A percentile compares a stretch with the other conserved stretches of the same genome.
Evolutionary conservation across 2,113 vertebrate genomes (phyloP).

Genomic region (Pterocles burchelli): DNA sequence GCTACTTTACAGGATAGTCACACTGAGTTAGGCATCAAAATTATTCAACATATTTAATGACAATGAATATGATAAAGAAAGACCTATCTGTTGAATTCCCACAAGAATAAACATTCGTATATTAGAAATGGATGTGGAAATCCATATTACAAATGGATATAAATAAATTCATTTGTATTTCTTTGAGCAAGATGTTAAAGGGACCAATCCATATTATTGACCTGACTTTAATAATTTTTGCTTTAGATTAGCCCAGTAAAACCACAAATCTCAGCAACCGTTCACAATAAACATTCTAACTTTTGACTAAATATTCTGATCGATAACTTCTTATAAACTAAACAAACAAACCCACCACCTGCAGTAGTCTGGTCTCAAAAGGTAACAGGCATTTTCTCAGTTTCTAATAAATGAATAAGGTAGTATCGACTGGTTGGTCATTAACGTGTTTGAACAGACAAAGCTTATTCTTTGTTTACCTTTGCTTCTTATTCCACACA

Average conservation of each 20-base stretch:
- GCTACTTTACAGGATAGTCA: neutral
- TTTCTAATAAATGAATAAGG: slow-evolving; percentile 65
- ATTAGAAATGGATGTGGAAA: slow-evolving; percentile 47
- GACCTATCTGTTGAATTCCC: neutral
- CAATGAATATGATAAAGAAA: slow-evolving; percentile 32
- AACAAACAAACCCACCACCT: slow-evolving; percentile 52
- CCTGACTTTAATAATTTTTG: slow-evolving; percentile 72
- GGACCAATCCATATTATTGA: slow-evolving; percentile 76
- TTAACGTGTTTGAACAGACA: slow-evolving; percentile 34
- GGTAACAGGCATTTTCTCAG: slow-evolving; percentile 61
- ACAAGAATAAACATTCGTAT: slow-evolving; percentile 22
- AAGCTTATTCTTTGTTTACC: slow-evolving; percentile 31
- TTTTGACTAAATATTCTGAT: slow-evolving; percentile 58
- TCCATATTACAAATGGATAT: slow-evolving; percentile 65
- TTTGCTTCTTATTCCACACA: neutral
- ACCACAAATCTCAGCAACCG: slow-evolving; percentile 55
- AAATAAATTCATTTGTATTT: slow-evolving; percentile 70
- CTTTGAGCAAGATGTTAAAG: slow-evolving; percentile 67
- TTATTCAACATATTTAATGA: slow-evolving; percentile 35
- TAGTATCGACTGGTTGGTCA: slow-evolving; percentile 51
- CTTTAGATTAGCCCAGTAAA: slow-evolving; percentile 63
- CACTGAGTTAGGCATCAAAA: neutral
- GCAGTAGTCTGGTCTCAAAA: slow-evolving; percentile 38
- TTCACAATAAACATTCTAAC: slow-evolving; percentile 58
- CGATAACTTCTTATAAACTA: slow-evolving; percentile 41